Percentiles rank a stretch among this genome's conserved stretches.
These are phyloP conservation scores for Microtus montanus DNA, from an alignment of 2,113 vertebrate genomes.

Conservation along the genomic window DNA sequence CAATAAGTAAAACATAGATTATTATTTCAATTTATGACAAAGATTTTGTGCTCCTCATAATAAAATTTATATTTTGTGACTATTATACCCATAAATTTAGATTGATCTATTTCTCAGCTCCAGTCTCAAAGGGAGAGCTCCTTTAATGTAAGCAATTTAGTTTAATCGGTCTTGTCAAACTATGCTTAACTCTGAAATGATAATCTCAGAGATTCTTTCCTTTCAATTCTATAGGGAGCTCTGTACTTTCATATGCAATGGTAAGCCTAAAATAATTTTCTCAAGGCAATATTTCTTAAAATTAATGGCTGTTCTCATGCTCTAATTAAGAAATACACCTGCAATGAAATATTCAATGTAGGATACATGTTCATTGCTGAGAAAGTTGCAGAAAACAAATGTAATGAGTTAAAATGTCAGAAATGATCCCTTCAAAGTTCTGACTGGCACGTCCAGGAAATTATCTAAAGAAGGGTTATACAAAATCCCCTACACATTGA, in stretches of 20 bases:
- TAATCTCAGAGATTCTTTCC: slow-evolving; percentile 49
- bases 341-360: slow-evolving; percentile 32
- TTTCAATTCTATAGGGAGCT: background rate
- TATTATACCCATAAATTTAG: slow-evolving; percentile 42
- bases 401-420: slow-evolving; percentile 16
- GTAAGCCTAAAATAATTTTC: slow-evolving; percentile 55
- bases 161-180: slow-evolving; percentile 57
- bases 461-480: background rate
- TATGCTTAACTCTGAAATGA: slow-evolving; percentile 49
- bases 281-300: background rate
- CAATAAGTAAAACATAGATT: slow-evolving; percentile 42
- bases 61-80: slow-evolving; percentile 30
- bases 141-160: slow-evolving; percentile 39
- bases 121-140: background rate
- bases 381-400: slow-evolving; percentile 53
- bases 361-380: slow-evolving; percentile 48
- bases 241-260: slow-evolving; percentile 20
- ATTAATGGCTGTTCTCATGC: slow-evolving; percentile 27
- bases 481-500: background rate
- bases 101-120: background rate
- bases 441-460: background rate
- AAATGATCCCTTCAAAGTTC: slow-evolving; percentile 16
- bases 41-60: slow-evolving; percentile 27
- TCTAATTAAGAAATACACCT: slow-evolving; percentile 64
- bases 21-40: slow-evolving; percentile 13